Evolutionary conservation across 2,888 invertebrate genomes (phyloP).

Genomic region (Chironomus riparius): DNA sequence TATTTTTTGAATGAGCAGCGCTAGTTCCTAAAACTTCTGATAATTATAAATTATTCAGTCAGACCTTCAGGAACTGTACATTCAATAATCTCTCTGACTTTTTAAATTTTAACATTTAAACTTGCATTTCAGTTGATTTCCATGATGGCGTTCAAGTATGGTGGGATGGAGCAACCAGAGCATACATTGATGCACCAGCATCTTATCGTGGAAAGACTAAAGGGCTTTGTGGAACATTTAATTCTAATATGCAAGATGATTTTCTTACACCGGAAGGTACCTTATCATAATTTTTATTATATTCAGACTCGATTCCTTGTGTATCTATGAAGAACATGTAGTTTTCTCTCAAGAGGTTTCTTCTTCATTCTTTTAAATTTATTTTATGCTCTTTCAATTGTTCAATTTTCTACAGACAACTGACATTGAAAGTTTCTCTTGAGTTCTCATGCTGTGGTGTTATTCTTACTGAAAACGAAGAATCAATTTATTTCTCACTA

Average conservation of each 20-base stretch:
- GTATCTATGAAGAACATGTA: no score
- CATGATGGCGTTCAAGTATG: conserved; percentile 68
- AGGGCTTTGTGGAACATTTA: conserved; percentile 88
- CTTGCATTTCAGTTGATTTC: conserved; percentile 50
- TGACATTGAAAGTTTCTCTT: neutral
- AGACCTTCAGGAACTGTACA: no score
- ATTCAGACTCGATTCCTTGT: no score
- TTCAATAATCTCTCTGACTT: conserved; percentile 28
- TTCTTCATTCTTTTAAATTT: no score
- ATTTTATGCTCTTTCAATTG: neutral
- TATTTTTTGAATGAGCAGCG: no score
- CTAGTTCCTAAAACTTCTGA: no score
- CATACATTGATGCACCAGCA: conserved; percentile 72
- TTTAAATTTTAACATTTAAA: neutral
- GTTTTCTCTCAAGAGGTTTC: no score
- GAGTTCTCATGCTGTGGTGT: neutral
- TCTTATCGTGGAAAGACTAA: conserved; percentile 58
- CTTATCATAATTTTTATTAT: conserved; percentile 7
- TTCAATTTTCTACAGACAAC: neutral
- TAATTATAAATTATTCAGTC: no score
- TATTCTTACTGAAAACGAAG: neutral
- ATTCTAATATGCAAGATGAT: conserved; percentile 78
- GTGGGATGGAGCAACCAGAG: conserved; percentile 83
- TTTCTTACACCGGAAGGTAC: conserved; percentile 65
- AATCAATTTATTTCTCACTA: no score